These are phyloP conservation scores for Zophobas atratus DNA, from an alignment of 1,140 invertebrate species.

Conservation along the genomic window DNA sequence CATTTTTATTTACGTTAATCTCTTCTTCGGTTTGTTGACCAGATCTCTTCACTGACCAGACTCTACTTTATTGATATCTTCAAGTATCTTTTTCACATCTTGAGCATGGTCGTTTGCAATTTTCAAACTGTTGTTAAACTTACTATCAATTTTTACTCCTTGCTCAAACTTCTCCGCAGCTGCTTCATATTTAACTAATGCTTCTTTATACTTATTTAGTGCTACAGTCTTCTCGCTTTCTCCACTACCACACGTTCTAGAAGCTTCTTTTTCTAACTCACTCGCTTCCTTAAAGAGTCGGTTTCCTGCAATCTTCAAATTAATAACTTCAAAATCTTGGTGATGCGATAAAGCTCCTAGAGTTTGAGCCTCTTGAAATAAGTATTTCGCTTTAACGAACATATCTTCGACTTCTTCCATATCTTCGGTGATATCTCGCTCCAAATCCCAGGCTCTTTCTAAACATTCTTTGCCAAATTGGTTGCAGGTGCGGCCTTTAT, in stretches of 20 bases:
- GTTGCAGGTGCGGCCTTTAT: too few relatives aligned
- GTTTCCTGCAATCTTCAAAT: neutral
- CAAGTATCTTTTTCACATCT: neutral
- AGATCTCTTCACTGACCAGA: too few relatives aligned
- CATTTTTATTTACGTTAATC: too few relatives aligned
- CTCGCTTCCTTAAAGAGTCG: slow-evolving; percentile 2
- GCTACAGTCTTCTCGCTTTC: neutral
- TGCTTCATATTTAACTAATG: neutral
- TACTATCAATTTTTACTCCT: neutral
- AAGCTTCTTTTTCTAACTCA: neutral
- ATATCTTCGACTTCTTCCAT: neutral
- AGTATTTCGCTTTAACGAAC: neutral
- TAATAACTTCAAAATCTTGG: neutral
- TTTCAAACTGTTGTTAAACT: neutral
- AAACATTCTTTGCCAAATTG: neutral
- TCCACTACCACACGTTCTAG: neutral
- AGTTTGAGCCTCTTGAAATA: neutral
- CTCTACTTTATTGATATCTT: neutral
- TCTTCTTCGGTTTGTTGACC: too few relatives aligned
- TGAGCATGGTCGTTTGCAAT: neutral
- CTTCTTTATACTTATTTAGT: slow-evolving; percentile 3
- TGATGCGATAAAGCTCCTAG: neutral
- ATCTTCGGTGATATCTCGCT: neutral
- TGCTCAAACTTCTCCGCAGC: slow-evolving; percentile 5
- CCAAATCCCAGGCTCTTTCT: slow-evolving; percentile 7